These are phyloP conservation scores for Eublepharis macularius DNA, from an alignment of 2,113 vertebrate species.

Conservation along the genomic window DNA sequence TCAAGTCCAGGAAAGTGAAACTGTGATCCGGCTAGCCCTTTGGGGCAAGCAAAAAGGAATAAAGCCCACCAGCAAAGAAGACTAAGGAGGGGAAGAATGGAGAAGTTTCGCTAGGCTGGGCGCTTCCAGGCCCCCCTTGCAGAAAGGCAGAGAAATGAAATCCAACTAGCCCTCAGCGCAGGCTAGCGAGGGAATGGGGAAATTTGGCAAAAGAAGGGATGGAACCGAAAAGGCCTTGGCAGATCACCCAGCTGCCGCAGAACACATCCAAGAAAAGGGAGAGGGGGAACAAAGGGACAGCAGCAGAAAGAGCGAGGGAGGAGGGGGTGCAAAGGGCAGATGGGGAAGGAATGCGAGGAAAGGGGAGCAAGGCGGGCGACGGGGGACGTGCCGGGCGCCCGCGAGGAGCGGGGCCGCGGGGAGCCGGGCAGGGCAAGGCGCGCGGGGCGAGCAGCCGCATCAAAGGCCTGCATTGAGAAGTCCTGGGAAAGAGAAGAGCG, in stretches of 20 bases:
- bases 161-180: too few relatives aligned
- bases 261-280: not conserved
- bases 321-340: not conserved
- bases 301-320: not conserved
- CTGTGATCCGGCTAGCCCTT: not conserved
- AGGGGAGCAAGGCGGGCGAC: not conserved
- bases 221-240: not conserved
- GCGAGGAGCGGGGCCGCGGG: accelerated
- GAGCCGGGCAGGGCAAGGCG: not conserved
- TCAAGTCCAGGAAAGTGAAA: not conserved
- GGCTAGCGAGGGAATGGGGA: not conserved
- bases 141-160: not conserved
- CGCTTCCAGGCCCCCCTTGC: too few relatives aligned
- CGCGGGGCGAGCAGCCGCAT: too few relatives aligned
- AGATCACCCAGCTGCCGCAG: not conserved
- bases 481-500: not conserved
- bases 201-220: not conserved
- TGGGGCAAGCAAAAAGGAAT: not conserved
- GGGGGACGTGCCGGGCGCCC: not conserved
- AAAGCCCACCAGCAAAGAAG: not conserved
- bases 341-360: not conserved
- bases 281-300: not conserved
- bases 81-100: too few relatives aligned
- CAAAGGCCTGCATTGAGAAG: not conserved
- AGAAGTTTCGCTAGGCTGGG: too few relatives aligned